Evolutionary conservation across 2,888 invertebrate genomes (phyloP), one percentile per base, ranked within the genome.

Genomic region (Cryptus armator): DNA sequence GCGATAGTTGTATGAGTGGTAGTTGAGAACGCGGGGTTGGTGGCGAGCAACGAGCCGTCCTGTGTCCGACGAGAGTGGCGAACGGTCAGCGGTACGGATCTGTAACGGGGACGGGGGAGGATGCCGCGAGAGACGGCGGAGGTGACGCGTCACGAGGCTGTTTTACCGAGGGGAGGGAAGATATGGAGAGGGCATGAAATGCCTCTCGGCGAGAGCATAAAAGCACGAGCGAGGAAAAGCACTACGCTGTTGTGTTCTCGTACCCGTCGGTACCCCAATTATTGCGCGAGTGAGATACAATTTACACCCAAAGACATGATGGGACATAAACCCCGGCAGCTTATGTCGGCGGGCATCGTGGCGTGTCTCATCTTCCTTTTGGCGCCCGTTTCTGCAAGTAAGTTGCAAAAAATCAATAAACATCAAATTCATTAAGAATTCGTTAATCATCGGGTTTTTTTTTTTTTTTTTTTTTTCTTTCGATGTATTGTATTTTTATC

Each of bases 211-310:
- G 92, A 92, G 91, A 92, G 91, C 92, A 93, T 93, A 93, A 93
- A 93, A 93, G 93, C 92, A 87, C 89, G 86, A 84, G 88, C 91
- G 84, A 90, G 90, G 92, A 92, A 93, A 93, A 92, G 89, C 92
- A 87, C 88, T 86, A 88, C 91, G 92, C 92, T 93, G 92, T 93
- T 92, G 92, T 92, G 89, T 91, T 92, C 92, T 91, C 87, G 89
- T 89, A 90, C 88, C 88, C 89, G 89, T 88, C 86, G 89, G 84
- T 68, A 78, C 83, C 74, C 37, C 76, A 86, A 84, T 83, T 84
- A 79, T 84, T 75, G 53, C 86, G 84, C 85, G 86, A 86, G 85
- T 86, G 81, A 83, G 82, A 87, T 84, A 89, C 87, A 86, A 88
- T 76, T 87, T 82, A 37, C 19, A 83, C 85, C 80, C 68, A 70